phyloP scores from a whole-genome alignment of 2,113 vertebrate genomes.

The Hyperoodon ampullatus region DNA sequence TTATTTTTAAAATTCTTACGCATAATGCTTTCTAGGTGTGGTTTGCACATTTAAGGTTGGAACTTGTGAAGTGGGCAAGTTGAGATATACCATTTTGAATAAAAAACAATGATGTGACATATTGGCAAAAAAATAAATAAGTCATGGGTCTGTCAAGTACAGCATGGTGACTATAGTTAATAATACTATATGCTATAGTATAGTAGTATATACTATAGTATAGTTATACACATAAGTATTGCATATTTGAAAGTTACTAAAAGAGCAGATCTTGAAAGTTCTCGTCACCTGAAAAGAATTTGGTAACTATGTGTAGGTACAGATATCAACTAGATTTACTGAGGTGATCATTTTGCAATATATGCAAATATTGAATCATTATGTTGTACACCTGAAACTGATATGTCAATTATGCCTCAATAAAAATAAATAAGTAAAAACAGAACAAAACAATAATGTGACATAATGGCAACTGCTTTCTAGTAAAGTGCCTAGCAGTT shows the following conservation, averaged over 20 bases:
- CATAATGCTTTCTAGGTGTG: background rate
- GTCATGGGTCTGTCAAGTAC: background rate
- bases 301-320: background rate
- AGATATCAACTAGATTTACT: background rate
- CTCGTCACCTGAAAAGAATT: background rate
- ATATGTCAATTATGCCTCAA: background rate
- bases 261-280: background rate
- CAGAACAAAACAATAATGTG: background rate
- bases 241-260: background rate
- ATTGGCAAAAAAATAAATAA: background rate
- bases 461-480: background rate
- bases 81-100: background rate
- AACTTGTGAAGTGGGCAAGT: background rate
- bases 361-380: background rate
- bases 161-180: background rate
- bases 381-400: background rate
- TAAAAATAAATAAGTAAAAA: background rate
- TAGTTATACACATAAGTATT: background rate
- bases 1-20: background rate
- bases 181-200: background rate
- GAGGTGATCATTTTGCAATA: background rate
- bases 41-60: background rate
- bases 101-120: background rate
- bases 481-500: background rate
- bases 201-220: background rate